phyloP scores from a whole-genome alignment of 2,888 invertebrate species.

The Crematogaster levior region DNA sequence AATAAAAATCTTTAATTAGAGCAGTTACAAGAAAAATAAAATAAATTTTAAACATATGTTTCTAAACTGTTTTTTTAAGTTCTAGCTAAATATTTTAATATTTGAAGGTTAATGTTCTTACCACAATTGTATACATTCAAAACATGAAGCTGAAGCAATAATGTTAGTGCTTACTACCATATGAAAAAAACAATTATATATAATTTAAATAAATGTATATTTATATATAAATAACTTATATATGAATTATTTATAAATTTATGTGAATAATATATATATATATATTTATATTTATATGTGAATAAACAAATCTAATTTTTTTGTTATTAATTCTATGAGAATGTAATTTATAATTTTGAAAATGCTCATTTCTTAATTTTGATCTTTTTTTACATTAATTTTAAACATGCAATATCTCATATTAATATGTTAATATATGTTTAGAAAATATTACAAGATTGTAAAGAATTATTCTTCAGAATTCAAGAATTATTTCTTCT shows the following conservation, averaged over 20 bases:
- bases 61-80: neutral
- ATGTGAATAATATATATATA: too few relatives aligned
- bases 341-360: too few relatives aligned
- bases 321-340: neutral
- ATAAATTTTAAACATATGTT: neutral
- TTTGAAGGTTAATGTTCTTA: neutral
- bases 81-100: conserved; percentile 6
- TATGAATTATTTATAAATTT: too few relatives aligned
- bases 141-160: neutral
- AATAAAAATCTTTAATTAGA: neutral
- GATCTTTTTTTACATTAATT: too few relatives aligned
- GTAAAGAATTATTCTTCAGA: neutral
- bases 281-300: too few relatives aligned
- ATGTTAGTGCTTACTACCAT: neutral
- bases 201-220: neutral
- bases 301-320: too few relatives aligned
- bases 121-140: neutral
- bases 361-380: too few relatives aligned
- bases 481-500: too few relatives aligned
- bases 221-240: neutral
- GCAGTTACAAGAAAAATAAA: neutral
- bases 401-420: too few relatives aligned
- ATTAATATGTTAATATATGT: neutral
- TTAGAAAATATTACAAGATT: neutral
- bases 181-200: neutral